phyloP scores from a whole-genome alignment of 2,797 vertebrate genomes.

The Liasis olivaceus region DNA sequence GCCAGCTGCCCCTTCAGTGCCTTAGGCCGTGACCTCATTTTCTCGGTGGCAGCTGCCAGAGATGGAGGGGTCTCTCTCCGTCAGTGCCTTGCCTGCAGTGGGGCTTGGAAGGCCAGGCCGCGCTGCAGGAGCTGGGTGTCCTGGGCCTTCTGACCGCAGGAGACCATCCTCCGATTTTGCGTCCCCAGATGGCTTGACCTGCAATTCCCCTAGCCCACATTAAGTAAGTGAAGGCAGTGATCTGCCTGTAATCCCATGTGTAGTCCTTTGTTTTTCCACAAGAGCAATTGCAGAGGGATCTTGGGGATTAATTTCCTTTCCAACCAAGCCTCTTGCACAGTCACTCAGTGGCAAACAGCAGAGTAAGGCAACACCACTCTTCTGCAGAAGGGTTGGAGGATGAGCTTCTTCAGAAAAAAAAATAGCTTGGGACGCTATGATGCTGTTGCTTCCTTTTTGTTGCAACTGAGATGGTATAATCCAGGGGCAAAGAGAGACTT shows the following conservation, averaged over 20 bases:
- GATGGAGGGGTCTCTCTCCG: background rate
- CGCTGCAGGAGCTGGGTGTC: background rate
- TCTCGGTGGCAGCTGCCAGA: conserved; percentile 25
- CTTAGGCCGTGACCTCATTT: conserved; percentile 38
- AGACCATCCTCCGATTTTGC: background rate
- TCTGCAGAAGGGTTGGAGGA: background rate
- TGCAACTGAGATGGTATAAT: background rate
- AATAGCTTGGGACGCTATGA: background rate
- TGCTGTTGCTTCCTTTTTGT: background rate
- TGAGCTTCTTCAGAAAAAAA: background rate
- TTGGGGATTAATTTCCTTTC: background rate
- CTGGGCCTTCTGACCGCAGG: background rate
- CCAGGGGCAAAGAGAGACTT: background rate
- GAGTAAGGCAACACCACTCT: background rate
- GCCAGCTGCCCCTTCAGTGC: conserved; percentile 4
- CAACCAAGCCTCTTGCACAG: background rate
- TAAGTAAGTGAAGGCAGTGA: background rate
- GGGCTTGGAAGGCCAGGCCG: background rate
- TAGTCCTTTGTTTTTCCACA: background rate
- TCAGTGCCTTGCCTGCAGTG: background rate
- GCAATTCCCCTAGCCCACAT: background rate
- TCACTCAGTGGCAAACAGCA: background rate
- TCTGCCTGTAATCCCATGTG: background rate
- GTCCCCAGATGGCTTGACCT: background rate
- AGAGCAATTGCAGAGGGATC: background rate